Evolutionary conservation across 2,113 vertebrate genomes (phyloP).

Genomic region (Brachyhypopomus occidentalis): DNA sequence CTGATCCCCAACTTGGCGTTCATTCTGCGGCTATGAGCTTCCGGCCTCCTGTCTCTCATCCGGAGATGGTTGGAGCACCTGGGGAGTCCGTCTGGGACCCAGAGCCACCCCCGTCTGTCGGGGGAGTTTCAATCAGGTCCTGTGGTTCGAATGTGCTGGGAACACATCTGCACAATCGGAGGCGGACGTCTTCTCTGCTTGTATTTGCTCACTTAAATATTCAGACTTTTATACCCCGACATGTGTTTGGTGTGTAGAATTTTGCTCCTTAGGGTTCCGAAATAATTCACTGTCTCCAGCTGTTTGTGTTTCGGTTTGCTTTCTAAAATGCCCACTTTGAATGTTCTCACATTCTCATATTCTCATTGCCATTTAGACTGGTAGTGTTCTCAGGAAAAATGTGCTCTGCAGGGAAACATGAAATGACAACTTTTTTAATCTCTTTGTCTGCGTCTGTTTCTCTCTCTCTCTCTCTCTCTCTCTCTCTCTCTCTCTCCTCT

Average conservation of each 20-base stretch:
- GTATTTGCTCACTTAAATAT: constrained; percentile 14
- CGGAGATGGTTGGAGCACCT: too few relatives aligned
- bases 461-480: constrained; percentile 8
- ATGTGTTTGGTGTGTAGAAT: constrained; percentile 7
- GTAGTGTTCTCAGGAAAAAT: background rate
- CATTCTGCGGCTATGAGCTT: background rate
- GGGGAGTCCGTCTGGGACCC: too few relatives aligned
- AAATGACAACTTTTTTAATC: constrained; percentile 1
- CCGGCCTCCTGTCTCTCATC: background rate
- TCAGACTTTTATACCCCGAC: constrained; percentile 21
- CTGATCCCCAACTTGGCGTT: background rate
- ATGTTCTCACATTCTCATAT: constrained; percentile 27
- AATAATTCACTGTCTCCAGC: constrained; percentile 15
- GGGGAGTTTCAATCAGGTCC: background rate
- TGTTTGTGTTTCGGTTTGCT: constrained; percentile 18
- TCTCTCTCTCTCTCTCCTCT: constrained; percentile 40
- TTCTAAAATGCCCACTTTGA: constrained; percentile 22
- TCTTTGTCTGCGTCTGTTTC: background rate
- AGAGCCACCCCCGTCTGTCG: background rate
- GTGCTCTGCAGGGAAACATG: background rate
- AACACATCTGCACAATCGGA: too few relatives aligned
- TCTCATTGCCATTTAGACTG: constrained; percentile 14
- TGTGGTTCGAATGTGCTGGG: too few relatives aligned
- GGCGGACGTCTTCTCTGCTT: background rate
- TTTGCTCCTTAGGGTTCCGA: constrained; percentile 12